phyloP scores from a whole-genome alignment of 1,140 invertebrate genomes.

The Ceratitis capitata region DNA sequence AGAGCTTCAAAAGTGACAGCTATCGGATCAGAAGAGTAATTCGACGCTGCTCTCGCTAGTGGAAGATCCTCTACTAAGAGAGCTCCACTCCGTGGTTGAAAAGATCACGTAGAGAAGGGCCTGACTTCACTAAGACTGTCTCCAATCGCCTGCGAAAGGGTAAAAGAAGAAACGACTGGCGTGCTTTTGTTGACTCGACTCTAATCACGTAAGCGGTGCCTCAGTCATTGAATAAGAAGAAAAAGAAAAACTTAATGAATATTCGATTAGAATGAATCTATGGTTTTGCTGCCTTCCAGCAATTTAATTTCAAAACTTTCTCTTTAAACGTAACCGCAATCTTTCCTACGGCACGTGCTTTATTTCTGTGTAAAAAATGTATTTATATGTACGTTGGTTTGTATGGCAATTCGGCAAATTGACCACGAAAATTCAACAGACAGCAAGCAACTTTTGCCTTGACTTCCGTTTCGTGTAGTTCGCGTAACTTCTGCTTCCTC shows the following conservation, averaged over 20 bases:
- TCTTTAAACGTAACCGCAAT: background rate
- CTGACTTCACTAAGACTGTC: no score
- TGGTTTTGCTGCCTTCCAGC: background rate
- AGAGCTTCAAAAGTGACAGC: no score
- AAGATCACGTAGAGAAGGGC: no score
- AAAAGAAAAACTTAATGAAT: background rate
- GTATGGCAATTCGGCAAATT: background rate
- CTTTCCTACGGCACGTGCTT: background rate
- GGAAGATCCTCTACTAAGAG: no score
- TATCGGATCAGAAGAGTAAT: no score
- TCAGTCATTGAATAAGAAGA: no score
- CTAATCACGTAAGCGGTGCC: no score
- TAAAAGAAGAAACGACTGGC: no score
- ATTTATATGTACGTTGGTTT: background rate
- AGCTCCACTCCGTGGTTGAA: no score
- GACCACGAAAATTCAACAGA: constrained; percentile 14
- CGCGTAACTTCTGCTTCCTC: background rate
- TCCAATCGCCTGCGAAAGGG: no score
- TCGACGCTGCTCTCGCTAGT: no score
- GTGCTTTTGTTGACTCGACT: no score
- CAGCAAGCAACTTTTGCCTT: constrained; percentile 10
- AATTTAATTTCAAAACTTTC: background rate
- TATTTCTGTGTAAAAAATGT: background rate
- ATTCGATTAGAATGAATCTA: background rate
- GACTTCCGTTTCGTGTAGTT: constrained; percentile 36